phyloP scores from a whole-genome alignment of 2,797 vertebrate species.

The Ptychadena robeensis region DNA sequence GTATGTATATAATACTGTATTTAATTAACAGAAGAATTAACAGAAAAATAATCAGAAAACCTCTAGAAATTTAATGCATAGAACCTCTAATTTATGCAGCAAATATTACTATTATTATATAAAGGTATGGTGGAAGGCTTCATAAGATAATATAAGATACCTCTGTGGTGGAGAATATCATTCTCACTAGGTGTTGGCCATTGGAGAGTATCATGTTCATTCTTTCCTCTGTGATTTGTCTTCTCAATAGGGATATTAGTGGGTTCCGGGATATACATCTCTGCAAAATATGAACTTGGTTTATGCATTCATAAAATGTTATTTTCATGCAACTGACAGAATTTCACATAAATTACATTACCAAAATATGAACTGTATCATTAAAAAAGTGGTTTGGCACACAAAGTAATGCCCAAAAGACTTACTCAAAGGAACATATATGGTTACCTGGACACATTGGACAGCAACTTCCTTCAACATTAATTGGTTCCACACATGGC shows the following conservation, averaged over 20 bases:
- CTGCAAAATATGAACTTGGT: constrained; percentile 67
- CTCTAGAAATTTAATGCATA: no score
- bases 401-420: no score
- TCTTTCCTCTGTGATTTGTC: constrained; percentile 79
- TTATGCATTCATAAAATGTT: not conserved
- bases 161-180: constrained; percentile 84
- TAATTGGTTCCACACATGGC: constrained; percentile 81
- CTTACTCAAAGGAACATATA: no score
- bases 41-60: not conserved
- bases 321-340: not conserved
- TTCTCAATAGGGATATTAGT: constrained; percentile 91
- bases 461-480: constrained; percentile 87
- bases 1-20: no score
- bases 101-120: not conserved
- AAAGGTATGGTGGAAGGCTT: no score
- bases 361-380: no score
- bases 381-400: no score
- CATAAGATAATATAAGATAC: constrained; percentile 64
- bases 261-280: constrained; percentile 82
- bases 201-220: constrained; percentile 73
- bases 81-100: no score
- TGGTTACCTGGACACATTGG: constrained; percentile 85
- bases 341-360: no score
- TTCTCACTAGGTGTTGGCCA: constrained; percentile 86
- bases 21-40: no score